Evolutionary conservation across 2,888 invertebrate species (phyloP).

Genomic region (Agapostemon virescens): DNA sequence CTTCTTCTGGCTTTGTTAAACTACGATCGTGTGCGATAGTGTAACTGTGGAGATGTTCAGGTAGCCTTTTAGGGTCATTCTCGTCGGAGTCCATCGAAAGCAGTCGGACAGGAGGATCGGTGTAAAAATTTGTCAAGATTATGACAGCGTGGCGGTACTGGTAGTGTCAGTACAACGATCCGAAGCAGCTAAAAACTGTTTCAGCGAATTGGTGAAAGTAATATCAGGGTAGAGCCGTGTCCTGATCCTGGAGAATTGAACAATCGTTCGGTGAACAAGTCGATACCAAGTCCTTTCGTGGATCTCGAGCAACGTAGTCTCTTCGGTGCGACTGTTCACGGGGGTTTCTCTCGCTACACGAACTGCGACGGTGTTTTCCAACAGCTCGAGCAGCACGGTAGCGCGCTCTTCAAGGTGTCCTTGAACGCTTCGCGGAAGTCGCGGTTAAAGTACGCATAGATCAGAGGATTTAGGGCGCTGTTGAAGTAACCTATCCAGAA

Average conservation of each 20-base stretch:
- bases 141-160: background rate
- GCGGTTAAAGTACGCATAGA: conserved; percentile 98
- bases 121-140: background rate
- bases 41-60: background rate
- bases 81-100: background rate
- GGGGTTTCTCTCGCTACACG: conserved; percentile 80
- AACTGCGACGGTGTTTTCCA: conserved; percentile 86
- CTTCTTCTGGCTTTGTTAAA: background rate
- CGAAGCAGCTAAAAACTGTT: too few relatives aligned
- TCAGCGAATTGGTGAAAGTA: background rate
- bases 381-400: conserved; percentile 90
- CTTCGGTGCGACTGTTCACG: conserved; percentile 38
- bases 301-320: conserved; percentile 13
- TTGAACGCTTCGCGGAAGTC: conserved; percentile 98
- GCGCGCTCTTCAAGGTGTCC: conserved; percentile 91
- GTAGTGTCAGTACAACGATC: background rate
- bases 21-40: background rate
- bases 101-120: background rate
- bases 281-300: conserved; percentile 12
- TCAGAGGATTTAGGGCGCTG: conserved; percentile 96
- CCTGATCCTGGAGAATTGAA: background rate
- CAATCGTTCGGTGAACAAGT: conserved; percentile 20
- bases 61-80: background rate
- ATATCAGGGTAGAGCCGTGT: background rate
- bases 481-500: conserved; percentile 99